Conservation (phyloP, 1,140 invertebrate species). For the Maniola jurtina region DNA sequence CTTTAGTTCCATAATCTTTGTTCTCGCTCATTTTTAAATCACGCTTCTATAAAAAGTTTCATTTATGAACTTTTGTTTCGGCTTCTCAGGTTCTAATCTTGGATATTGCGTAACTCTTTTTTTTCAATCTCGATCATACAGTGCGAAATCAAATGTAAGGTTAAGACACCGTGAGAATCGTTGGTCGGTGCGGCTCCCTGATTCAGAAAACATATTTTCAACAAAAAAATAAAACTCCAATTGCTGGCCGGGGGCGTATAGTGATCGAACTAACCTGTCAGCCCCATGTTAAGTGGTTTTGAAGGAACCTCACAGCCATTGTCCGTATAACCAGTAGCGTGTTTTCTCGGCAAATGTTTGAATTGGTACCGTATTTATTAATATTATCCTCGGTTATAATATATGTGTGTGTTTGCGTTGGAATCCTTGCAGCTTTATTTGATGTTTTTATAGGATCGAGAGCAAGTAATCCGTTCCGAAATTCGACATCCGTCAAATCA, state of each 20-base stretch:
- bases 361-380: constrained; percentile 66
- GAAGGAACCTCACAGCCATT: constrained; percentile 67
- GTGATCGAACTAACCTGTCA: constrained; percentile 77
- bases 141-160: constrained; percentile 36
- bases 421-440: constrained; percentile 48
- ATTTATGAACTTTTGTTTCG: constrained; percentile 12
- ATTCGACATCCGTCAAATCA: constrained; percentile 12
- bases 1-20: constrained; percentile 9
- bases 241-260: constrained; percentile 67
- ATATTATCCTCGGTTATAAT: constrained; percentile 52
- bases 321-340: constrained; percentile 70
- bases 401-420: constrained; percentile 52
- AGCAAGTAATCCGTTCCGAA: constrained; percentile 42
- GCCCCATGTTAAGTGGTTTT: constrained; percentile 76
- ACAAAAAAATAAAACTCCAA: constrained; percentile 69
- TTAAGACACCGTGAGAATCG: constrained; percentile 64
- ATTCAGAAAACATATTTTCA: constrained; percentile 64
- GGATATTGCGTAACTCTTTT: constrained; percentile 19
- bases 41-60: constrained; percentile 5
- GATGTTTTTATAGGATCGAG: constrained; percentile 54
- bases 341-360: constrained; percentile 75
- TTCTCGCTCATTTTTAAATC: constrained; percentile 3
- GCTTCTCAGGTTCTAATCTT: background rate
- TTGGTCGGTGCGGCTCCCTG: constrained; percentile 52
- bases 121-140: constrained; percentile 24